Conservation (phyloP, 2,888 invertebrate species). For the Cacoxenus indagator region DNA sequence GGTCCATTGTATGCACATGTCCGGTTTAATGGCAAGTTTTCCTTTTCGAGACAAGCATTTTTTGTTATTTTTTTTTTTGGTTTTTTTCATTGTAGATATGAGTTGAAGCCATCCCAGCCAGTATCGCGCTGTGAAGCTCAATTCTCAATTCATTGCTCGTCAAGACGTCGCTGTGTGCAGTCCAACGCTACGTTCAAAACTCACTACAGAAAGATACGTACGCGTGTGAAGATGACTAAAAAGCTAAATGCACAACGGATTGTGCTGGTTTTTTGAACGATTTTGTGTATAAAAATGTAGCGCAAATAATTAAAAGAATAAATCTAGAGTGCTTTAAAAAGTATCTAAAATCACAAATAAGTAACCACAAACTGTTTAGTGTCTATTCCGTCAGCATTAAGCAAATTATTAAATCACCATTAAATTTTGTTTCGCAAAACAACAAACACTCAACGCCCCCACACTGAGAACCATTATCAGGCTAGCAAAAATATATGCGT, state of each 20-base stretch:
- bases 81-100: background rate
- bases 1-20: background rate
- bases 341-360: no score
- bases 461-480: no score
- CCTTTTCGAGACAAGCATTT: slow-evolving; percentile 54
- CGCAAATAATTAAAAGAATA: background rate
- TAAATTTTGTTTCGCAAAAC: no score
- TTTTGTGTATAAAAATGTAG: background rate
- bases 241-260: background rate
- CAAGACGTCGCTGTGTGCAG: slow-evolving; percentile 59
- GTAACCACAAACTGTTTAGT: no score
- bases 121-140: slow-evolving; percentile 30
- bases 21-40: slow-evolving; percentile 55
- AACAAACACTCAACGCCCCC: no score
- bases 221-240: background rate
- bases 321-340: slow-evolving; percentile 3
- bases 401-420: no score
- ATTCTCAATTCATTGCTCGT: slow-evolving; percentile 56
- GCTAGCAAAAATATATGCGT: no score
- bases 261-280: background rate
- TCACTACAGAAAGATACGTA: slow-evolving; percentile 22
- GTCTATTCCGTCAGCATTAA: no score
- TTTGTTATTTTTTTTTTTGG: background rate
- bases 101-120: background rate
- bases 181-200: slow-evolving; percentile 31